These are phyloP conservation scores for Gobio occitaniae DNA, from an alignment of 2,797 vertebrate species.

Conservation along the genomic window DNA sequence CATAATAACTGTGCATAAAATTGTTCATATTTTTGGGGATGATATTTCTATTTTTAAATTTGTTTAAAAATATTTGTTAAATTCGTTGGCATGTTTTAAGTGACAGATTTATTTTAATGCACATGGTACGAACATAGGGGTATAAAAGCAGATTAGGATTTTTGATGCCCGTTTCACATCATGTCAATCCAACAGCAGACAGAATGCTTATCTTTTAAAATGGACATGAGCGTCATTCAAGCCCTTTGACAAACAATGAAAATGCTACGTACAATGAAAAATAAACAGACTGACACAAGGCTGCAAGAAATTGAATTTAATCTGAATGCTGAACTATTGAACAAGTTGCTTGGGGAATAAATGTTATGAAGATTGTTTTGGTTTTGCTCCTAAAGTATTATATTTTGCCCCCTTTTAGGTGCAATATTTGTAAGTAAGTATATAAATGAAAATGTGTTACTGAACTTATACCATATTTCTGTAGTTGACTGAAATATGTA, in stretches of 20 bases:
- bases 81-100: constrained; percentile 28
- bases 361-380: neutral
- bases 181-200: constrained; percentile 23
- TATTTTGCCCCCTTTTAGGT: neutral
- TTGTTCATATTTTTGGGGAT: neutral
- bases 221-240: neutral
- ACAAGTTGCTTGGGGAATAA: neutral
- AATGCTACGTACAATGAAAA: neutral
- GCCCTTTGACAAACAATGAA: neutral
- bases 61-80: neutral
- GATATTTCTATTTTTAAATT: neutral
- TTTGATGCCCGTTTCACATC: constrained; percentile 21
- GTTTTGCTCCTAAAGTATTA: neutral
- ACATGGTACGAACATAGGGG: constrained; percentile 15
- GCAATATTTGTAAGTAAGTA: neutral
- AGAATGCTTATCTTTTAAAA: constrained; percentile 21
- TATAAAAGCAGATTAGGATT: constrained; percentile 47
- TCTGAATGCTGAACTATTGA: neutral
- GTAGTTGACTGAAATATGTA: neutral
- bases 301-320: neutral
- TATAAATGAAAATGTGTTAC: neutral
- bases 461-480: neutral
- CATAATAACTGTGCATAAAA: constrained; percentile 17
- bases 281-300: neutral
- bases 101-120: constrained; percentile 50